Base-by-base conservation (phyloP, 2,888 invertebrate species). In the Sipunculus nudus region DNA sequence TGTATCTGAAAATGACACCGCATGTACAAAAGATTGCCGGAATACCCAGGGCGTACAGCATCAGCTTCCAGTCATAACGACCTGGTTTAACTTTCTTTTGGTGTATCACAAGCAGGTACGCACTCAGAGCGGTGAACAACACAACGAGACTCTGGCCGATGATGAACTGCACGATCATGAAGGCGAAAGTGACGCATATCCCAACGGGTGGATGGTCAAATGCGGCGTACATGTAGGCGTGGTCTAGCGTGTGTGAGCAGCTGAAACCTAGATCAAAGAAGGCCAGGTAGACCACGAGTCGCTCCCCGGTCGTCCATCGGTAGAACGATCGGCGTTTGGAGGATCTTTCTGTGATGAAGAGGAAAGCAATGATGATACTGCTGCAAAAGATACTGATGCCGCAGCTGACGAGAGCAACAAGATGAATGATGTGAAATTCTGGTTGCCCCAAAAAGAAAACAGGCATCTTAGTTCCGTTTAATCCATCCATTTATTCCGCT, bases 111-210 rank as follows among this genome's bases (percentile, higher is more conserved):
- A 65, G 39, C 16, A 54, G 32, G 39, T 53, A 59, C 38, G 65
- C 61, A 31, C 59, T 62, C 29, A 61, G 16, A 13, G 65, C 65
- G 1, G 59, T 62, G 40, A 62, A 63, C 3, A 32, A 16, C 26
- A 65, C 53, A 16, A 65, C 23, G 8, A 65, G 21, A 23, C 48
- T 45, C 55, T 65, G 65, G 10, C 53, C 53, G 32, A 65, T 13
- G 29, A 59, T 43, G 48, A 65, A 65, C n/a, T 57, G 48, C 21
- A 49, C 21, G 19, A 65, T 46, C 38, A 65, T 62, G 53, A 53
- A 62, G 25, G 38, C 58, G 28, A 65, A 54, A 29, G 31, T 21
- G 13, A 29, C 43, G 40, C 65, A 65, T 8, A 40, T n/a, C 19
- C 1, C 32, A 8, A 53, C 54, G 3, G 65, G 65, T 0, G 60